Conservation (phyloP, 92 coral and sea anemone genomes). For the Pocillopora grandis region DNA sequence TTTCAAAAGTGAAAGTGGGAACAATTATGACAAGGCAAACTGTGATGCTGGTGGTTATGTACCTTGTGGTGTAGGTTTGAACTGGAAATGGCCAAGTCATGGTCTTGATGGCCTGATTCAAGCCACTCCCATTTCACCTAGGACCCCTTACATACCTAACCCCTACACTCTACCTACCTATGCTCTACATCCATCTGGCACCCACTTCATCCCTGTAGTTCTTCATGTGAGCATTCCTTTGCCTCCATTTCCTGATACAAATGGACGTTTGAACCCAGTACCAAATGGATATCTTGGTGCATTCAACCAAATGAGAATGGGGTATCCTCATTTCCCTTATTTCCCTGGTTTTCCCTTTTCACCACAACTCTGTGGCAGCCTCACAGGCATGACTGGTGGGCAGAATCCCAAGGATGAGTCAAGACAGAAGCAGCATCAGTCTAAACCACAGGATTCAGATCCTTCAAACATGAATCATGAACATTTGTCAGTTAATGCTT, state of each 20-base stretch:
- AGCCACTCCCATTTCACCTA: constrained; percentile 48
- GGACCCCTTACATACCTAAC: constrained; percentile 58
- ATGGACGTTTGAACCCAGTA: constrained; percentile 15
- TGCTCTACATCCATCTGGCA: constrained; percentile 80
- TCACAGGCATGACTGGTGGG: constrained; percentile 13
- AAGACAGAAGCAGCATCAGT: constrained; percentile 19
- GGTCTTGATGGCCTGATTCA: constrained; percentile 4
- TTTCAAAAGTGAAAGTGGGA: not conserved
- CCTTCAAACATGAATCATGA: constrained; percentile 1
- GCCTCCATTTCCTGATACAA: constrained; percentile 34
- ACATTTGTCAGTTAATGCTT: not conserved
- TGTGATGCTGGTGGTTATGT: constrained; percentile 23
- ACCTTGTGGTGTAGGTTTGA: constrained; percentile 6
- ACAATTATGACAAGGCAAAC: constrained; percentile 19
- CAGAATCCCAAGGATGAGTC: constrained; percentile 28
- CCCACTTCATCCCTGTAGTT: constrained; percentile 88
- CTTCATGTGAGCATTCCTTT: constrained; percentile 65
- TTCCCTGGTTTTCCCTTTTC: constrained; percentile 16
- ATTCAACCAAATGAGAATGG: constrained; percentile 30
- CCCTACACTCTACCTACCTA: constrained; percentile 74
- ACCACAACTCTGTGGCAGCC: not conserved
- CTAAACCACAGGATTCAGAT: constrained; percentile 17
- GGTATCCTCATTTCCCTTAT: constrained; percentile 22
- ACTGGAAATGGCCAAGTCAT: constrained; percentile 14
- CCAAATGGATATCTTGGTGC: constrained; percentile 27